phyloP scores from a whole-genome alignment of 2,888 invertebrate genomes.

The Meghimatium bilineatum region DNA sequence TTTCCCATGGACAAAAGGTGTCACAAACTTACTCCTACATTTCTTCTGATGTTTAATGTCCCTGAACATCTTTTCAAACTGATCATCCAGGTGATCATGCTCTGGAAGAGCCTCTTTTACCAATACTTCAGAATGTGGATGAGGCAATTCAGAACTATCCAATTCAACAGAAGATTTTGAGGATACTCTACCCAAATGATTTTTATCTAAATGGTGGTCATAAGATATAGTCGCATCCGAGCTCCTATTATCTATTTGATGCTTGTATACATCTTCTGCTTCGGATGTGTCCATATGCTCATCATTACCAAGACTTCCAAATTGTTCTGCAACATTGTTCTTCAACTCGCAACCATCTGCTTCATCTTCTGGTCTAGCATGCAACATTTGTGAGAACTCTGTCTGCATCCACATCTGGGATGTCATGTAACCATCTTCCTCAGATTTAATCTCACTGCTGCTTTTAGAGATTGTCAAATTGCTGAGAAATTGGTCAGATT shows the following conservation, averaged over 20 bases:
- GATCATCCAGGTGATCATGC: neutral
- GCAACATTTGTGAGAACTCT: slow-evolving; percentile 44
- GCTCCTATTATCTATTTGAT: neutral
- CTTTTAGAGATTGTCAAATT: neutral
- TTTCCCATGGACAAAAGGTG: neutral
- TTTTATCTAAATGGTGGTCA: neutral
- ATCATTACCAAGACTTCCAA: neutral
- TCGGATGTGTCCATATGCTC: neutral
- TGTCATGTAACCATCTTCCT: slow-evolving; percentile 19
- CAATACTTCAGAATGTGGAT: neutral
- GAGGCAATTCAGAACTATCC: neutral
- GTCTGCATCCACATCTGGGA: slow-evolving; percentile 43
- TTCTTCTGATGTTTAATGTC: slow-evolving; percentile 2
- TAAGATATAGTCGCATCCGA: neutral
- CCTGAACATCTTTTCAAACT: slow-evolving; percentile 8
- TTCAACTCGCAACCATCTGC: slow-evolving; percentile 1
- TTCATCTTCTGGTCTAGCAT: neutral
- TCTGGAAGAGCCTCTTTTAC: neutral
- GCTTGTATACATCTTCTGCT: neutral
- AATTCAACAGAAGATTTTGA: neutral
- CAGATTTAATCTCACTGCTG: neutral
- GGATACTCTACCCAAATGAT: neutral
- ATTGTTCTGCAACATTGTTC: neutral
- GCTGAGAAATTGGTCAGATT: neutral
- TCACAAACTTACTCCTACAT: neutral